Evolutionary conservation across 2,888 invertebrate species (phyloP).

Genomic region (Hipparchia semele): DNA sequence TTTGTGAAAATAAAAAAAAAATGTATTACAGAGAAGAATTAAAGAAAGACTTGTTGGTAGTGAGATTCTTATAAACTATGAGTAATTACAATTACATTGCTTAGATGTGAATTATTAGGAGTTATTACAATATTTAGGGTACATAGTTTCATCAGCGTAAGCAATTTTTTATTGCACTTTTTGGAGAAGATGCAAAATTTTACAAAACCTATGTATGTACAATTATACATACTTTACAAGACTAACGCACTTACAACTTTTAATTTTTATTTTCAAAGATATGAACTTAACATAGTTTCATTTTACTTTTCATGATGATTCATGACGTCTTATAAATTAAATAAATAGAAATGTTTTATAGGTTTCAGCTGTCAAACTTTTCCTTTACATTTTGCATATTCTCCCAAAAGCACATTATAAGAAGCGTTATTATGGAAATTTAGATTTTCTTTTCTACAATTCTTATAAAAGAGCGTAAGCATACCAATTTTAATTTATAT

Average conservation of each 20-base stretch:
- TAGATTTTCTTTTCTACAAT: conserved; percentile 65
- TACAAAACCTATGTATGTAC: not conserved
- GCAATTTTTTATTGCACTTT: conserved; percentile 35
- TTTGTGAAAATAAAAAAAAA: not conserved
- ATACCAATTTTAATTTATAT: conserved; percentile 81
- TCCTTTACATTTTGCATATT: conserved; percentile 43
- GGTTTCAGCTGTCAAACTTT: not conserved
- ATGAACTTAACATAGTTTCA: not conserved
- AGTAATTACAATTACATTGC: conserved; percentile 71
- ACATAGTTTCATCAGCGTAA: conserved; percentile 48
- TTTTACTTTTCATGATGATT: not conserved
- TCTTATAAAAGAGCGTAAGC: conserved; percentile 67
- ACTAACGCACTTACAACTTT: not conserved
- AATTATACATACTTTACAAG: conserved; percentile 8
- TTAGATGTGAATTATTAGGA: conserved; percentile 59
- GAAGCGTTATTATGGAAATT: conserved; percentile 61
- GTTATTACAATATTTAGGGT: conserved; percentile 48
- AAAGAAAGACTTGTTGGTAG: conserved; percentile 53
- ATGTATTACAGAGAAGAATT: not conserved
- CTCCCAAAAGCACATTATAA: conserved; percentile 35
- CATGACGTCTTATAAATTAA: not conserved
- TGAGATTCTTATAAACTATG: conserved; percentile 53
- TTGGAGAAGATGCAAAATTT: conserved; percentile 38
- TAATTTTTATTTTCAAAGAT: not conserved
- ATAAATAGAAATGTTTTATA: not conserved